phyloP scores from a whole-genome alignment of 2,888 invertebrate species.

The Nycteola revayana region DNA sequence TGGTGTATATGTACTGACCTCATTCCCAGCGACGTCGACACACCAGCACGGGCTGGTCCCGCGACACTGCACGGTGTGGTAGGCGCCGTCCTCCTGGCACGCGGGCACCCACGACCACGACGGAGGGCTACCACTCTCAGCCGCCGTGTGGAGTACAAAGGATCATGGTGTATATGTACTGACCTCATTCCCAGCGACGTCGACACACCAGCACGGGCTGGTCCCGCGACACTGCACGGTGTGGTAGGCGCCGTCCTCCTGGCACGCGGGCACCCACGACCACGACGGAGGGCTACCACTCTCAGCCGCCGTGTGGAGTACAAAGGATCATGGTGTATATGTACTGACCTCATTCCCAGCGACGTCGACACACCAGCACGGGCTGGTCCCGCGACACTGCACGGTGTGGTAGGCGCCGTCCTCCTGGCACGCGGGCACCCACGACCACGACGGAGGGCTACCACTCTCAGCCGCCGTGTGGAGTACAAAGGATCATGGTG shows the following conservation, averaged over 20 bases:
- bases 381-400: constrained; percentile 87
- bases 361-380: constrained; percentile 92
- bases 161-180: constrained; percentile 30
- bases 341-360: constrained; percentile 85
- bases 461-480: constrained; percentile 82
- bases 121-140: constrained; percentile 86
- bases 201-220: constrained; percentile 92
- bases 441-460: constrained; percentile 87
- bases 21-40: constrained; percentile 87
- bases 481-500: too few species aligned
- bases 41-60: constrained; percentile 90
- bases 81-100: constrained; percentile 87
- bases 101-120: constrained; percentile 88
- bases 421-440: constrained; percentile 87
- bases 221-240: constrained; percentile 87
- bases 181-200: constrained; percentile 86
- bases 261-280: constrained; percentile 88
- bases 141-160: too few species aligned
- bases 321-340: constrained; percentile 30
- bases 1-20: constrained; percentile 63
- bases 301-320: too few species aligned
- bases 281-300: constrained; percentile 88
- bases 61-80: constrained; percentile 87
- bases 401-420: constrained; percentile 87
- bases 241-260: constrained; percentile 85